Base-by-base conservation (phyloP, 2,797 vertebrate species). In the Myotis pilosus region DNA sequence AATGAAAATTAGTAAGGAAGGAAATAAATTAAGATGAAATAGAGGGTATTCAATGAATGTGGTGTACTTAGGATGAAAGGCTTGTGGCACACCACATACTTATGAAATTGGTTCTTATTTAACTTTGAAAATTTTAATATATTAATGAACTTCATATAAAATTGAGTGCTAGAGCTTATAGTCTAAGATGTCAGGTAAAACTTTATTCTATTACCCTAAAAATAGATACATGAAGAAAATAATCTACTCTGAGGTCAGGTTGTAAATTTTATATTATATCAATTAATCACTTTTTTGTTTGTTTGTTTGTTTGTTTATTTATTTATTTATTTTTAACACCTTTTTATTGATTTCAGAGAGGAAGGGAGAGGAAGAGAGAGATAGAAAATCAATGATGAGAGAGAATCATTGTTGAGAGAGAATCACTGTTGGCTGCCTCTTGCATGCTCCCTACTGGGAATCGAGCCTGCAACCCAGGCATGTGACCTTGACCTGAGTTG, bases 61-160 rank as follows among this genome's bases (percentile, higher is more conserved):
- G 15, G 2, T 83, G 22, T 38, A 62, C 85, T 94, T 92, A 55
- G 60, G 51, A 68, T 84, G 16, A 83, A 92, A 76, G 16, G 5
- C 36, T 12, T 51, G 8, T 78, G 17, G 19, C 89, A 84, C 2
- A 57, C 6, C 38, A 51, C 4, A 66, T 20, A 81, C 91, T 92
- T 95, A 72, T 89, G 41, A 88, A 95, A 91, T 95, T 89, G 66
- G n/a, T 5, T 69, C 44, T 84, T 57, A 78, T 41, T 87, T 69
- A 78, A 96, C 87, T 75, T 91, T 92, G 13, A 2, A 87, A 97
- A 89, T 89, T 55, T 79, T 91, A 15, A 20, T 68, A 16, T 87
- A 16, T 55, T 95, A 79, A 62, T 57, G 8, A 1, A 87, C 76
- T 78, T 89, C 55, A 51, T n/a, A 74, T 72, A 92, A 92, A 72